phyloP scores from a whole-genome alignment of 2,888 invertebrate species.

The Stenotaenia linearis region DNA sequence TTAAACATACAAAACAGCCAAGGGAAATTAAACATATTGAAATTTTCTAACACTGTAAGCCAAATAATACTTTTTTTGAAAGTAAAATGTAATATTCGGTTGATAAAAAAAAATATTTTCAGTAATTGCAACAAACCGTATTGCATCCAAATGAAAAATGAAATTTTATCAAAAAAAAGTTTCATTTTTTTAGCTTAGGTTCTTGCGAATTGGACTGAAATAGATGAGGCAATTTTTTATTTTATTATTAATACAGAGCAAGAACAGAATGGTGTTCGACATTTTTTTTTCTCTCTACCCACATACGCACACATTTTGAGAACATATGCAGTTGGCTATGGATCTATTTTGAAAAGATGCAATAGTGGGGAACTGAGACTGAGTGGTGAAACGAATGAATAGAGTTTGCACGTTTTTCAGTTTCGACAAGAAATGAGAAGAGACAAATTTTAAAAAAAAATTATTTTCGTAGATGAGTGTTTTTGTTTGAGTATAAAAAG shows the following conservation, averaged over 20 bases:
- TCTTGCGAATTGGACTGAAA: not conserved
- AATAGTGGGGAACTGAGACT: not conserved
- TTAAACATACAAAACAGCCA: too few species aligned
- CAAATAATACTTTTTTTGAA: too few species aligned
- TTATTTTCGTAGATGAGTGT: too few species aligned
- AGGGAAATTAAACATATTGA: too few species aligned
- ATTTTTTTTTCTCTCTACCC: not conserved
- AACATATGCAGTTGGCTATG: not conserved
- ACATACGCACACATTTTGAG: not conserved
- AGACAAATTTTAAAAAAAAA: too few species aligned
- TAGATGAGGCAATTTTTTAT: not conserved
- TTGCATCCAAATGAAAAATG: too few species aligned
- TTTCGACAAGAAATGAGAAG: not conserved
- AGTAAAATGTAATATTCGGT: too few species aligned
- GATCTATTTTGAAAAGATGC: not conserved
- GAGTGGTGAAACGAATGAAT: not conserved
- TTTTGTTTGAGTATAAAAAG: too few species aligned
- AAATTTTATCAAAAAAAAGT: too few species aligned
- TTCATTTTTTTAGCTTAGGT: not conserved
- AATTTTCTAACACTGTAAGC: too few species aligned
- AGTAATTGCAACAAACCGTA: too few species aligned
- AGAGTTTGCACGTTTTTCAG: not conserved
- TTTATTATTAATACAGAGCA: not conserved
- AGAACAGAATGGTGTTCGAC: not conserved
- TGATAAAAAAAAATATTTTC: too few species aligned